Evolutionary conservation across 2,797 vertebrate genomes (phyloP), one percentile per base, ranked within the genome.

Genomic region (Telmatherina bonti): DNA sequence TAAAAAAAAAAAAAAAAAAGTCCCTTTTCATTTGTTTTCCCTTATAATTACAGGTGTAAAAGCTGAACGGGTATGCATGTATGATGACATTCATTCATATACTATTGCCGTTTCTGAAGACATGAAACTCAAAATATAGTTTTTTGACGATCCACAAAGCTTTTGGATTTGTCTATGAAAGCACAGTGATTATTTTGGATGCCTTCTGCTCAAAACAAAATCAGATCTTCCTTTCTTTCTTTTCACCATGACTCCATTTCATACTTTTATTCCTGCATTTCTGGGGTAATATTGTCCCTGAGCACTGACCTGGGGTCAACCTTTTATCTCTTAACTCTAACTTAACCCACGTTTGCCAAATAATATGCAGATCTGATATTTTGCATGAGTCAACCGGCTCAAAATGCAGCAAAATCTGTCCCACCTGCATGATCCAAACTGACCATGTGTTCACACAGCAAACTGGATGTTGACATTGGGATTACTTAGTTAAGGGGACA

Each of bases 121-220:
- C 73, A 67, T 58, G 35, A 69, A 73, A 79, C 65, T 61, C 79
- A 62, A 63, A 74, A 74, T 67, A 67, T 62, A 84, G 35, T 56
- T 78, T 86, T 41, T 61, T 66, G 62, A 72, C 57, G 56, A 78
- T 70, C 55, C 55, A 62, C 31, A 9, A 70, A 70, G 58, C 76
- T 65, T 78, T 67, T 77, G 74, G 70, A 57, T 79, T 67, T 51
- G 62, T 85, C 67, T 88, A 49, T 36, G 78, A 83, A 88, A 88
- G 88, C 89, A 91, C 90, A 92, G 89, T 92, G 91, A 89, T 91
- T 70, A 79, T 74, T 82, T 33, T 81, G 58, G 78, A 86, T 69
- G 33, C 68, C 57, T 69, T 79, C 73, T 64, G 52, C 68, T 74
- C 27, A 74, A 79, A 59, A 77, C 54, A 57, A 52, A 63, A 26